Conservation (phyloP, 2,888 invertebrate genomes). For the Campoplex nolae region DNA sequence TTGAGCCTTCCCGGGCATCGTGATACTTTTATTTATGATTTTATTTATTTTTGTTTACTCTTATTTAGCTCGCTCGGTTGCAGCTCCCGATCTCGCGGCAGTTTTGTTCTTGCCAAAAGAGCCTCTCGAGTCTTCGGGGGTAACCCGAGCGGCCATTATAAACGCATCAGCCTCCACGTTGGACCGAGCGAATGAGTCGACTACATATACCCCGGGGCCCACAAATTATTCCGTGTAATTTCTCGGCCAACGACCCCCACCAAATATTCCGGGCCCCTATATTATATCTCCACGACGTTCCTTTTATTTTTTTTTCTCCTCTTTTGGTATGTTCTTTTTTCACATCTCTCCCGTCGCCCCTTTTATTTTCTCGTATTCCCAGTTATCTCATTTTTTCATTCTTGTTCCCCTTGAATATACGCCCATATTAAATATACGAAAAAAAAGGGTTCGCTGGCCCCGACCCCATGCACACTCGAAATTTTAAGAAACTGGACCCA, state of each 20-base stretch:
- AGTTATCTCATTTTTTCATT: slow-evolving; percentile 32
- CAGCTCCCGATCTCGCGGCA: slow-evolving; percentile 67
- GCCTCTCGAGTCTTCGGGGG: slow-evolving; percentile 73
- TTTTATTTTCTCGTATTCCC: slow-evolving; percentile 55
- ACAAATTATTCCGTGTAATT: slow-evolving; percentile 83
- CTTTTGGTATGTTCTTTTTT: slow-evolving; percentile 46
- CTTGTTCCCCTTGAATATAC: slow-evolving; percentile 45
- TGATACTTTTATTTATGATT: slow-evolving; percentile 64
- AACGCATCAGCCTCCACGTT: slow-evolving; percentile 80
- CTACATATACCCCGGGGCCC: slow-evolving; percentile 74
- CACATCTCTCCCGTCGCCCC: slow-evolving; percentile 38
- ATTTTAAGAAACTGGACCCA: slow-evolving; percentile 60
- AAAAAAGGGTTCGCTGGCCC: slow-evolving; percentile 55
- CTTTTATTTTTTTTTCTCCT: slow-evolving; percentile 52
- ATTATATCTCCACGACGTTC: slow-evolving; percentile 58
- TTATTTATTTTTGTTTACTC: slow-evolving; percentile 69
- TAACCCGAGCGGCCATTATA: slow-evolving; percentile 83
- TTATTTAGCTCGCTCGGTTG: slow-evolving; percentile 67
- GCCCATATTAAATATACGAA: slow-evolving; percentile 61
- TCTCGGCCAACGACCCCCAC: slow-evolving; percentile 73
- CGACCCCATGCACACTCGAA: slow-evolving; percentile 46
- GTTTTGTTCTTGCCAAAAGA: slow-evolving; percentile 37
- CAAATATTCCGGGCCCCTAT: slow-evolving; percentile 72
- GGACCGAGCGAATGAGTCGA: slow-evolving; percentile 62
- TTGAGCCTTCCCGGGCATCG: slow-evolving; percentile 23